Evolutionary conservation across 2,888 invertebrate species (phyloP).

Genomic region (Limnephilus marmoratus): DNA sequence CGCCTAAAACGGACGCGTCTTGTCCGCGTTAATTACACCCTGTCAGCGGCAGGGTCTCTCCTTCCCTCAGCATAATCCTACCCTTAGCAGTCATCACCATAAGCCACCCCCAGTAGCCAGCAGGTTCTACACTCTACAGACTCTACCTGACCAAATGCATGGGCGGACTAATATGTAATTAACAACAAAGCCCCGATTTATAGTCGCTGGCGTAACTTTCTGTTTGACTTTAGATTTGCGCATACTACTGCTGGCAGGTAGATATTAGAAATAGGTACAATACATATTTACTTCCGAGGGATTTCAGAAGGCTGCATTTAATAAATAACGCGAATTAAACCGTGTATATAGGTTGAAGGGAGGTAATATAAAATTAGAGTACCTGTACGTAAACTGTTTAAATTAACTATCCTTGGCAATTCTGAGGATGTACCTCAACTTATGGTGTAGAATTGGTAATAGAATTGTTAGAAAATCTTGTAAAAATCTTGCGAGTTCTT

Average conservation of each 20-base stretch:
- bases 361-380: background rate
- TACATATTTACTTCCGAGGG: conserved; percentile 17
- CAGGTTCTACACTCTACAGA: background rate
- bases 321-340: background rate
- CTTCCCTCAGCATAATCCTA: conserved; percentile 32
- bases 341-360: background rate
- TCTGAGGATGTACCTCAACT: too few species aligned
- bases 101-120: conserved; percentile 49
- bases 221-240: conserved; percentile 30
- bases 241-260: background rate
- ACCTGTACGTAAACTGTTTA: too few species aligned
- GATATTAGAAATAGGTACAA: background rate
- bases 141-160: conserved; percentile 55
- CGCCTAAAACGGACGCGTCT: conserved; percentile 51
- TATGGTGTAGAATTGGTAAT: too few species aligned
- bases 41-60: conserved; percentile 61
- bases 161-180: conserved; percentile 56
- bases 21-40: conserved; percentile 65
- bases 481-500: too few species aligned
- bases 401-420: too few species aligned
- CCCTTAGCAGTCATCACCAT: conserved; percentile 48
- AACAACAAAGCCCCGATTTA: conserved; percentile 48
- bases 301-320: background rate
- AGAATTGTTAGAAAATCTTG: too few species aligned
- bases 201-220: conserved; percentile 17